A percentile compares a stretch with the other conserved stretches of the same genome.
Evolutionary conservation across 2,888 invertebrate species (phyloP).

Genomic region (Malthinus seriepunctatus): DNA sequence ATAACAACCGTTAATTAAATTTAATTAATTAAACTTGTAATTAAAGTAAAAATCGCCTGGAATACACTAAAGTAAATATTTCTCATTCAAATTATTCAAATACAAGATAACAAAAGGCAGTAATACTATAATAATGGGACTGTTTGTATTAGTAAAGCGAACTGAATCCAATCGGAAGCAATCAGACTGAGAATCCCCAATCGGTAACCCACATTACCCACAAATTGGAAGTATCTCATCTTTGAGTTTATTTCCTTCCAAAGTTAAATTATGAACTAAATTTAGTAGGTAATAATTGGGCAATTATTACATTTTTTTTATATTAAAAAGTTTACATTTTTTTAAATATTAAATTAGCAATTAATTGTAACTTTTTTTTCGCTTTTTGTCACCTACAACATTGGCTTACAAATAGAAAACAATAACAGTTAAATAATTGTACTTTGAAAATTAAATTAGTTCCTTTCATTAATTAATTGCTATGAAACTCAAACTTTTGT

Average conservation of each 20-base stretch:
- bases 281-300: background rate
- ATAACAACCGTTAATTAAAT: too few species aligned
- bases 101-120: conserved; percentile 16
- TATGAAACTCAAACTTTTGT: too few species aligned
- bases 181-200: conserved; percentile 23
- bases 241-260: conserved; percentile 14
- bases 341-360: too few species aligned
- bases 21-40: too few species aligned
- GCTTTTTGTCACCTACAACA: background rate
- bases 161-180: conserved; percentile 24
- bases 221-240: conserved; percentile 23
- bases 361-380: too few species aligned
- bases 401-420: too few species aligned
- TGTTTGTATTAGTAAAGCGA: conserved; percentile 25
- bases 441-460: too few species aligned
- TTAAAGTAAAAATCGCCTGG: too few species aligned
- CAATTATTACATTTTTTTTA: too few species aligned
- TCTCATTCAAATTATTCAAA: conserved; percentile 20
- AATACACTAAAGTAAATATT: background rate
- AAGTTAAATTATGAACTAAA: conserved; percentile 6
- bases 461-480: too few species aligned
- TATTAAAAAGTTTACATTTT: too few species aligned
- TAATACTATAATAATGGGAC: conserved; percentile 24
- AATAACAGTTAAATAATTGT: too few species aligned
- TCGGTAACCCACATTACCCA: conserved; percentile 18